A percentile compares a stretch with the other conserved stretches of the same genome.
Evolutionary conservation across 2,113 vertebrate species (phyloP).

Genomic region (Anoplopoma fimbria): DNA sequence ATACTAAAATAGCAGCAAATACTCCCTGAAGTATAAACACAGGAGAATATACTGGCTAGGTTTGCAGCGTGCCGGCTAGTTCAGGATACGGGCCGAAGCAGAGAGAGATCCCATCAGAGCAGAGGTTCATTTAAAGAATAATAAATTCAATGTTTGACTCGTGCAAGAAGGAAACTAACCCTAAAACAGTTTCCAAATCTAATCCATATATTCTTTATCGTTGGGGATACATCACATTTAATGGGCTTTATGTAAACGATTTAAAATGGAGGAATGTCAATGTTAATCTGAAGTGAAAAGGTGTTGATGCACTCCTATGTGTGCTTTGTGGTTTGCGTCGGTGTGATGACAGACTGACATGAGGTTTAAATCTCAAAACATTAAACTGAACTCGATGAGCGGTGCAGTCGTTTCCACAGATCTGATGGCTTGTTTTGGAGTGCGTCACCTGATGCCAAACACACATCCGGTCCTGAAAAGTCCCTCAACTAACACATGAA

Average conservation of each 20-base stretch:
- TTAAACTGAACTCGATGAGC: conserved; percentile 24
- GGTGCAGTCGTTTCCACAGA: conserved; percentile 45
- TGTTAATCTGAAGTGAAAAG: neutral
- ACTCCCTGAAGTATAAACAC: conserved; percentile 56
- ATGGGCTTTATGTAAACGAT: neutral
- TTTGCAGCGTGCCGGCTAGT: neutral
- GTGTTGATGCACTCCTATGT: neutral
- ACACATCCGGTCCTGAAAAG: conserved; percentile 62
- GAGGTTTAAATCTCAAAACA: conserved; percentile 28
- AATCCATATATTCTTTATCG: neutral
- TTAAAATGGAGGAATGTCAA: neutral
- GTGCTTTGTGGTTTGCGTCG: neutral
- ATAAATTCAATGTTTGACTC: conserved; percentile 34
- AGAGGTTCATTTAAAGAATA: conserved; percentile 36
- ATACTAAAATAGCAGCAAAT: conserved; percentile 60
- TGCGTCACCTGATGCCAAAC: conserved; percentile 34
- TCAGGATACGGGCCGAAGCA: conserved; percentile 16
- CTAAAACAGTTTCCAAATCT: conserved; percentile 2
- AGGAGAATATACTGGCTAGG: conserved; percentile 29
- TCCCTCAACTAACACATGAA: conserved; percentile 39
- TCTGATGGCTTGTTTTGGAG: conserved; percentile 56
- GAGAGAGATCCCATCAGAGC: neutral
- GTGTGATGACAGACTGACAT: conserved; percentile 13
- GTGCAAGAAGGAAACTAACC: conserved; percentile 12
- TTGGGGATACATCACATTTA: neutral